phyloP scores from a whole-genome alignment of 1,140 invertebrate species.

The Cardiocondyla obscurior region DNA sequence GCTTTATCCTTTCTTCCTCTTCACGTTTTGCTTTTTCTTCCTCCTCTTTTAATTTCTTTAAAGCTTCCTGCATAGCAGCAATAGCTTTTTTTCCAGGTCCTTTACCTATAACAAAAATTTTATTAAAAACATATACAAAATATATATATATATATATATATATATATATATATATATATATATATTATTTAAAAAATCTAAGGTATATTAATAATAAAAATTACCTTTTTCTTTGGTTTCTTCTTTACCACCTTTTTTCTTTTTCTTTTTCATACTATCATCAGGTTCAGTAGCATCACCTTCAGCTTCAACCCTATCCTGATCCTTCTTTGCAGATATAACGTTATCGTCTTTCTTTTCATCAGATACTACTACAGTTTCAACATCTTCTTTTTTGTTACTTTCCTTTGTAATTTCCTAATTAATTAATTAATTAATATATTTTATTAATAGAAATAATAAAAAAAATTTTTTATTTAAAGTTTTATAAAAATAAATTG shows the following conservation, averaged over 20 bases:
- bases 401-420: constrained; percentile 61
- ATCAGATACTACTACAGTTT: constrained; percentile 77
- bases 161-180: no score
- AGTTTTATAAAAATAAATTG: neutral
- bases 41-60: constrained; percentile 93
- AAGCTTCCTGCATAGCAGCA: constrained; percentile 94
- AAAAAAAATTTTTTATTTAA: neutral
- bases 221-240: constrained; percentile 81
- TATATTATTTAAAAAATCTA: no score
- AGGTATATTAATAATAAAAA: constrained; percentile 24
- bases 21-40: constrained; percentile 91
- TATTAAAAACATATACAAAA: constrained; percentile 20
- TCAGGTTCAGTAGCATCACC: constrained; percentile 86
- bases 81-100: constrained; percentile 92
- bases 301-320: constrained; percentile 82
- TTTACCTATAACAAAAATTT: constrained; percentile 78
- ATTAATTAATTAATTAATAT: constrained; percentile 25
- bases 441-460: constrained; percentile 8
- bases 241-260: constrained; percentile 84
- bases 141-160: no score
- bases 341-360: constrained; percentile 81
- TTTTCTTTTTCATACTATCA: constrained; percentile 85
- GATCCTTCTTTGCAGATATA: constrained; percentile 78
- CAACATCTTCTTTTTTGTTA: constrained; percentile 70
- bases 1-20: constrained; percentile 91